phyloP scores from a whole-genome alignment of 2,797 vertebrate species.

The Hoplostethus atlanticus region DNA sequence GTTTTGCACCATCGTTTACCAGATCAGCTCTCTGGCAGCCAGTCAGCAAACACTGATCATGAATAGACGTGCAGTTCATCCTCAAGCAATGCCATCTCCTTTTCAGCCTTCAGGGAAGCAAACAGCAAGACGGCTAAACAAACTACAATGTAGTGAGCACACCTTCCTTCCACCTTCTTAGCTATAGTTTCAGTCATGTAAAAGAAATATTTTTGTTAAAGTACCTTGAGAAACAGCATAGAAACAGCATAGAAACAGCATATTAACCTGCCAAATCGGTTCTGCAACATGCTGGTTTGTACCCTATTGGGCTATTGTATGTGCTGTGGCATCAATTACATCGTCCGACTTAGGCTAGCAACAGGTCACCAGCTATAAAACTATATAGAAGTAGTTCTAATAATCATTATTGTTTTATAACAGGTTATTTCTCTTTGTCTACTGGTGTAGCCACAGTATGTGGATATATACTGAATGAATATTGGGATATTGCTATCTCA shows the following conservation, averaged over 20 bases:
- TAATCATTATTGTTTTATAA: too few relatives aligned
- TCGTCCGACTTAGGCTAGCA: neutral
- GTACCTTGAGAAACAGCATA: constrained; percentile 7
- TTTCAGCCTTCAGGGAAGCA: constrained; percentile 44
- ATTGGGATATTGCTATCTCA: neutral
- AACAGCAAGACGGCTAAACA: constrained; percentile 63
- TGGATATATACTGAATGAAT: too few relatives aligned
- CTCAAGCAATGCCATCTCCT: constrained; percentile 56
- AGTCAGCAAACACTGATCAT: constrained; percentile 33
- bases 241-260: too few relatives aligned
- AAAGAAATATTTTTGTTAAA: neutral
- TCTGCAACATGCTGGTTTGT: neutral
- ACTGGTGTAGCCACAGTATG: too few relatives aligned
- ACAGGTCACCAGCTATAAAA: neutral
- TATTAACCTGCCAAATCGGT: constrained; percentile 1
- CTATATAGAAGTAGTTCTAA: neutral
- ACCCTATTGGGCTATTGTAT: neutral
- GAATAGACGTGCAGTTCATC: constrained; percentile 28
- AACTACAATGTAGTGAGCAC: constrained; percentile 25
- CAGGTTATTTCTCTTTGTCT: too few relatives aligned
- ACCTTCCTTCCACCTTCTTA: constrained; percentile 20
- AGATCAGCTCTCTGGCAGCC: constrained; percentile 31
- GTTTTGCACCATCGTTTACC: neutral
- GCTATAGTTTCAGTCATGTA: constrained; percentile 32
- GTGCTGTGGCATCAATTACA: neutral